Evolutionary conservation across 1,140 invertebrate genomes (phyloP), one percentile per base, ranked within the genome.

Genomic region (Drosophila gunungcola): DNA sequence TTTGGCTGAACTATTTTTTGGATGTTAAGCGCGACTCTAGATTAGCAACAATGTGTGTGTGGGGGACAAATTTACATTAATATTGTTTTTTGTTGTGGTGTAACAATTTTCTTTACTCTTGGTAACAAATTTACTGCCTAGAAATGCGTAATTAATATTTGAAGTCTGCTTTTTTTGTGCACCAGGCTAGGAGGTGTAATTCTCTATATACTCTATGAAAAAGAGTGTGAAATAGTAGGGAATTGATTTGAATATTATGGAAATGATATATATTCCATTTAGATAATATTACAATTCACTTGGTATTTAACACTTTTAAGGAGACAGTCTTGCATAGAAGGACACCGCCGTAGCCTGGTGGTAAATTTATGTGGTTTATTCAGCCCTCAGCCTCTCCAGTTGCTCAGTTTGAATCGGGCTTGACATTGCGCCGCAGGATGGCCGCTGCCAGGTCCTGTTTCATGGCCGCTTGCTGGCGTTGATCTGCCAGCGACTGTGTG

Each of bases 361-460:
- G 16, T 70, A 32, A 2, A 7, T 51, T 68, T 65, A 69, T 64
- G 34, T 78, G 67, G 54, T 79, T 72, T 72, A 76, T 76, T 77
- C 54, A 84, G 62, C 77, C 46, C 41, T 74, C 51, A 55, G 57
- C 65, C 62, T 58, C 72, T 58, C 49, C 61, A 21, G 16, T 54
- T 54, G 41, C 63, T 49, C 80, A 91, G 79, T 92, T 92, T 67
- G 80, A 88, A 45, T 92, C 92, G 49, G 90, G 88, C 64, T 92
- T 92, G 29, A 92, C 91, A 73, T 91, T 92, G 54, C 97, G 94
- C 84, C 95, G 95, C 91, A 97, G 95, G 61, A 98, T 93, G 45
- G 96, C 97, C 27, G 94, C 94, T 6, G 96, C 97, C 55, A 99
- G 94, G 92, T 99, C 97, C 91, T 97, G 96, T 88, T 96, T 95